Percentiles rank a stretch among this genome's conserved stretches.
Evolutionary conservation across 2,797 vertebrate species (phyloP).

Genomic region (Monodelphis domestica): DNA sequence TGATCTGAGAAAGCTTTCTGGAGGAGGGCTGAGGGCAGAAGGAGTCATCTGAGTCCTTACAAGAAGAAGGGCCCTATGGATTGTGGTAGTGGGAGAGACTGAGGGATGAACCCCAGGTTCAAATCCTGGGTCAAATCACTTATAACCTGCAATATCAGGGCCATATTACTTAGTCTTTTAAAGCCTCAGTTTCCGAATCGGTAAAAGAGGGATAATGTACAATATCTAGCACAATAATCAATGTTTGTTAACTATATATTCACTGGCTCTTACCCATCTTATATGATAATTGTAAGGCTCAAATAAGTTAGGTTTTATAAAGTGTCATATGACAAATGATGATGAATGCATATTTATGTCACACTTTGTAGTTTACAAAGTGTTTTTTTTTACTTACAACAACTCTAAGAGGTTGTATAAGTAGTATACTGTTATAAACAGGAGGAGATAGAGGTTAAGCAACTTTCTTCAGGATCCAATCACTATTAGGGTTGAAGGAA

Average conservation of each 20-base stretch:
- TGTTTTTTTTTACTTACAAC: neutral
- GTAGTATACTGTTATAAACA: neutral
- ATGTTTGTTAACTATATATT: neutral
- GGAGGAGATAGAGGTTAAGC: neutral
- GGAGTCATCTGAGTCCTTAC: neutral
- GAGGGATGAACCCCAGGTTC: neutral
- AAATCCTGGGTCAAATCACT: neutral
- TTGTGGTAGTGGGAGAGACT: neutral
- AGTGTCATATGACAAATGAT: neutral
- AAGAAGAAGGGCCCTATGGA: neutral
- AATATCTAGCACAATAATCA: neutral
- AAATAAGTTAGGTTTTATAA: neutral
- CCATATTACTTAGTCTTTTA: neutral
- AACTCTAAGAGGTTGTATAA: neutral
- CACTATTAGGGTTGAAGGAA: too few relatives aligned
- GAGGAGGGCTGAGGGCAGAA: neutral
- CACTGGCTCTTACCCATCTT: neutral
- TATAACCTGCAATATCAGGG: neutral
- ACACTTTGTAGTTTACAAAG: neutral
- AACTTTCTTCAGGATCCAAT: too few relatives aligned
- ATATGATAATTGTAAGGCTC: neutral
- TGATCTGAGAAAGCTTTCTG: neutral
- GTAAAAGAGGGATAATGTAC: neutral
- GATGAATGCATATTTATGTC: neutral
- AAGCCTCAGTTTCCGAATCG: neutral